Conservation (phyloP, 2,113 vertebrate species). For the Vidua chalybeata region DNA sequence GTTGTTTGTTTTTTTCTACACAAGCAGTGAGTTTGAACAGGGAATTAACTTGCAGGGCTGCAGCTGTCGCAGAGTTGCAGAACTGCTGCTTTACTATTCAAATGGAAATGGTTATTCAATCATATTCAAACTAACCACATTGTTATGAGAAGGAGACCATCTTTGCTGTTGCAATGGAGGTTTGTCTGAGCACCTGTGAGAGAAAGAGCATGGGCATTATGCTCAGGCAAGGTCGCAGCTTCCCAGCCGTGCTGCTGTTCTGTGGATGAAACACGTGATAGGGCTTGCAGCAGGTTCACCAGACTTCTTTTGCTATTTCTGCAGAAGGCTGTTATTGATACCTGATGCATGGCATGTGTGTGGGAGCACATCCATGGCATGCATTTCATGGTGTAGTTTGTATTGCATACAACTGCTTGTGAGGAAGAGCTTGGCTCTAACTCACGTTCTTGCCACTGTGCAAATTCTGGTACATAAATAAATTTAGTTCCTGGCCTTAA, state of each 20-base stretch:
- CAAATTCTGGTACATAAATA: not conserved
- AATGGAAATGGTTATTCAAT: not conserved
- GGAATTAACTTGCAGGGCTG: not conserved
- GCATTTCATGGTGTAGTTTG: not conserved
- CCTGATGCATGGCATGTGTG: accelerated
- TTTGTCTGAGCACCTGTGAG: not conserved
- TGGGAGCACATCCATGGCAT: not conserved
- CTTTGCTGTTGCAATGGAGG: not conserved
- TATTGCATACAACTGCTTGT: not conserved
- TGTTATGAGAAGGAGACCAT: not conserved
- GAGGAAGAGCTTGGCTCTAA: not conserved
- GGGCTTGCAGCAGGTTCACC: not conserved
- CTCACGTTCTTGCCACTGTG: not conserved
- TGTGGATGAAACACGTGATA: not conserved
- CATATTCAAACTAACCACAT: not conserved
- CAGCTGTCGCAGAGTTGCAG: not conserved
- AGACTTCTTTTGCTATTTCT: not conserved
- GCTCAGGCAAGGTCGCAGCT: not conserved
- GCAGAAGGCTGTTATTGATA: not conserved
- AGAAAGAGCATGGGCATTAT: not conserved
- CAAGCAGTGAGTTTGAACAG: not conserved
- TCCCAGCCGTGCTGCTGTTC: not conserved
- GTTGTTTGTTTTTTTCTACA: not conserved
- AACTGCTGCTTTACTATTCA: not conserved
- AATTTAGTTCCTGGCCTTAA: not conserved